phyloP scores from a whole-genome alignment of 1,140 invertebrate genomes.

The Rhagoletis pomonella region DNA sequence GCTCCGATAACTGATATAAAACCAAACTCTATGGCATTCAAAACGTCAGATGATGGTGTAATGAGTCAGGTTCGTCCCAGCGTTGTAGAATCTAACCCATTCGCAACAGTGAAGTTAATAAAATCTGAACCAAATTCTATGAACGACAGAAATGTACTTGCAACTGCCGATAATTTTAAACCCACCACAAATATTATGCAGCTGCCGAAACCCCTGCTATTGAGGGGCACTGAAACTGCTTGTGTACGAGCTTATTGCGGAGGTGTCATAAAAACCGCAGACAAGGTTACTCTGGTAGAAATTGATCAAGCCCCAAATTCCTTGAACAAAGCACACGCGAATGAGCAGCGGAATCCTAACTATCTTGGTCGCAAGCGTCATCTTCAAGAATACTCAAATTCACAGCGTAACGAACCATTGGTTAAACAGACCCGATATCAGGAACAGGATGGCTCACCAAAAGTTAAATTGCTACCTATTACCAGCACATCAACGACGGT shows the following conservation, averaged over 20 bases:
- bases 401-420: slow-evolving; percentile 32
- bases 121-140: slow-evolving; percentile 52
- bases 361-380: slow-evolving; percentile 68
- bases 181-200: slow-evolving; percentile 61
- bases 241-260: background rate
- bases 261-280: slow-evolving; percentile 9
- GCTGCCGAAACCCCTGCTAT: slow-evolving; percentile 33
- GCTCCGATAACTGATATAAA: background rate
- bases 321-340: background rate
- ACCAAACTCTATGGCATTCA: background rate
- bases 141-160: background rate
- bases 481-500: slow-evolving; percentile 62
- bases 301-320: background rate
- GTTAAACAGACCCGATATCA: slow-evolving; percentile 62
- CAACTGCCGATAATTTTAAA: slow-evolving; percentile 54
- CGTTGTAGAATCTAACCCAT: slow-evolving; percentile 58
- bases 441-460: background rate
- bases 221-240: background rate
- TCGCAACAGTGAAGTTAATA: slow-evolving; percentile 53
- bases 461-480: background rate
- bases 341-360: slow-evolving; percentile 62
- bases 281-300: background rate
- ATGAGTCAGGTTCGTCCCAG: slow-evolving; percentile 42
- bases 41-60: background rate
- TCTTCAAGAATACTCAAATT: slow-evolving; percentile 65